Base-by-base conservation (phyloP, 2,113 vertebrate genomes). In the Hiodon alosoides region DNA sequence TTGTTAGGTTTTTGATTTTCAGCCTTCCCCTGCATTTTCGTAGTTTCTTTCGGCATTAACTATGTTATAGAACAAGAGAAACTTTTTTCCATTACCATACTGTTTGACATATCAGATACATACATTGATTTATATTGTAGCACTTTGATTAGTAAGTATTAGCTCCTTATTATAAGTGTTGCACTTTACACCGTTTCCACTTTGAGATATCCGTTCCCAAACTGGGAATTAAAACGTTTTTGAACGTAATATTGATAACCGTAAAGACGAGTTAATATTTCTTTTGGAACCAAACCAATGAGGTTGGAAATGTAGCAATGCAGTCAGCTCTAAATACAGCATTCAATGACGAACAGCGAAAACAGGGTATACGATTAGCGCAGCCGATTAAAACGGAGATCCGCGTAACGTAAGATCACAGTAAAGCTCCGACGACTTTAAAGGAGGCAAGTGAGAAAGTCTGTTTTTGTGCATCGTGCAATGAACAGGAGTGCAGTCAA, bases 61-160 rank as follows among this genome's bases (percentile, higher is more conserved):
- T 70, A 7, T n/a, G 51, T 58, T 71, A 58, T 31, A 64, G 62
- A 51, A 61, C 77, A 58, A 67, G 74, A 77, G 61, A 71, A 72
- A 17, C 47, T 60, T 80, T 79, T n/a, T 46, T 31, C 13, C 46
- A 16, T 72, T 72, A 71, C 11, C 31, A 17, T 48, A 57, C 10
- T 57, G 54, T 31, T 31, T 58, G 14, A 52, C 60, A 54, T 65
- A 65, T 52, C 46, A 54, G 10, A 74, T 75, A 67, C 75, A 74
- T 82, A 83, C 83, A 88, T 79, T 80, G 82, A 88, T 86, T 80
- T 79, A 81, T 79, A 78, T 82, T 79, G 71, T 79, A 82, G 84
- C 86, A 89, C 84, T 87, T 89, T 90, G 82, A 83, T 81, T 81
- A 76, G 50, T 65, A 81, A 73, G 16, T 86, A 75, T 67, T 78